Evolutionary conservation across 2,888 invertebrate species (phyloP).

Genomic region (Euphydryas editha): DNA sequence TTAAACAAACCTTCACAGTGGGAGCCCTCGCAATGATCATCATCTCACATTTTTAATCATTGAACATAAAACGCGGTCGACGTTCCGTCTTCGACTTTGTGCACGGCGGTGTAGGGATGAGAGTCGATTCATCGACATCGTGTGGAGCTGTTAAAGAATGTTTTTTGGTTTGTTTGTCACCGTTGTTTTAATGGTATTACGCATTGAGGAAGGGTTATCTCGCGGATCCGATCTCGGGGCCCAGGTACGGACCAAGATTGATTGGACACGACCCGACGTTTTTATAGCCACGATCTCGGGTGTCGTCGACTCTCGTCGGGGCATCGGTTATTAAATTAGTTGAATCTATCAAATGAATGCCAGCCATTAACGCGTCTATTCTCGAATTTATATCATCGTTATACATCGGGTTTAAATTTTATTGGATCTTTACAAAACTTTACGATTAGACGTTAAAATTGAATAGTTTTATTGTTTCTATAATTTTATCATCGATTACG

Average conservation of each 20-base stretch:
- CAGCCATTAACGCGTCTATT: conserved; percentile 60
- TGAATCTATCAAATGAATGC: conserved; percentile 65
- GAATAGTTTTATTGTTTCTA: neutral
- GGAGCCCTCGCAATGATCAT: conserved; percentile 81
- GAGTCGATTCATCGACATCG: conserved; percentile 48
- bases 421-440: conserved; percentile 28
- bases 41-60: conserved; percentile 83
- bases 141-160: conserved; percentile 78
- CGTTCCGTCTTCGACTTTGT: conserved; percentile 63
- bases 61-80: conserved; percentile 58
- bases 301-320: conserved; percentile 74
- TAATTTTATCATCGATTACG: neutral
- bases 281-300: conserved; percentile 74
- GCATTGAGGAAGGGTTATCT: conserved; percentile 82
- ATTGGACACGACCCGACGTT: conserved; percentile 77
- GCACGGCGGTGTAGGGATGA: conserved; percentile 49
- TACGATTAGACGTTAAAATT: conserved; percentile 16
- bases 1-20: conserved; percentile 81
- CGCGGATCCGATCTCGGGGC: conserved; percentile 70
- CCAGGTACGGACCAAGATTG: conserved; percentile 80
- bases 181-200: conserved; percentile 84
- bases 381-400: conserved; percentile 28
- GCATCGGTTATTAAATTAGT: conserved; percentile 80
- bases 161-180: conserved; percentile 82
- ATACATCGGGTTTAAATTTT: conserved; percentile 20